Conservation (phyloP, 2,113 vertebrate genomes). For the Motacilla tschutschensis region DNA sequence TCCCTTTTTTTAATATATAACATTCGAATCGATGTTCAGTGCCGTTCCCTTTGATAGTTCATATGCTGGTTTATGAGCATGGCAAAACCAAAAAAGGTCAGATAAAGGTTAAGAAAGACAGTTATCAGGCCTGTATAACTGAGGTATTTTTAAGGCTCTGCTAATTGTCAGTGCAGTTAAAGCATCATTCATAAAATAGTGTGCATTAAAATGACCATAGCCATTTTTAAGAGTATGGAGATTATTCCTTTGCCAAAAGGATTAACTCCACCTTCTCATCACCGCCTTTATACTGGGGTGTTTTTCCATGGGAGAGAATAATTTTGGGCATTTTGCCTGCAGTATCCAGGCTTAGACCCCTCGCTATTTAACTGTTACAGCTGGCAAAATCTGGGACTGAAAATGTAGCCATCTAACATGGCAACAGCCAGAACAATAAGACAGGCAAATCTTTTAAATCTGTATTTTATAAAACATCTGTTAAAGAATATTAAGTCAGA, state of each 20-base stretch:
- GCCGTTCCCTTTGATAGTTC: slow-evolving; percentile 51
- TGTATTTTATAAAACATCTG: slow-evolving; percentile 61
- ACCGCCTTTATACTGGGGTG: neutral
- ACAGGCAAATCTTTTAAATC: slow-evolving; percentile 61
- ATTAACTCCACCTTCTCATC: slow-evolving; percentile 33
- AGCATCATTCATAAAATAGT: slow-evolving; percentile 48
- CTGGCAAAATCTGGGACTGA: slow-evolving; percentile 56
- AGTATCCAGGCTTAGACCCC: slow-evolving; percentile 27
- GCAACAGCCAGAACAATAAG: slow-evolving; percentile 42
- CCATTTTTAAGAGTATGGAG: slow-evolving; percentile 21
- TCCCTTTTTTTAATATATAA: slow-evolving; percentile 22
- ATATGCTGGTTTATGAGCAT: slow-evolving; percentile 46
- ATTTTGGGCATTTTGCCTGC: slow-evolving; percentile 44
- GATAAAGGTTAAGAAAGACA: slow-evolving; percentile 54
- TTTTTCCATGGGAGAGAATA: slow-evolving; percentile 38
- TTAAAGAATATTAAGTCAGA: slow-evolving; percentile 60
- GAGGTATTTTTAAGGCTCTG: slow-evolving; percentile 49
- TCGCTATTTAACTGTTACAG: slow-evolving; percentile 28
- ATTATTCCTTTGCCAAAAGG: slow-evolving; percentile 33
- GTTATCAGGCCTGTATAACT: slow-evolving; percentile 34
- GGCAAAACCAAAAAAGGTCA: slow-evolving; percentile 53
- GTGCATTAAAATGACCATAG: slow-evolving; percentile 31
- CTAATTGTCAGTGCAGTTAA: slow-evolving; percentile 50
- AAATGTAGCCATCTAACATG: slow-evolving; percentile 17
- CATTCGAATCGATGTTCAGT: slow-evolving; percentile 24